Evolutionary conservation across 2,888 invertebrate species (phyloP).

Genomic region (Plebejus anna): DNA sequence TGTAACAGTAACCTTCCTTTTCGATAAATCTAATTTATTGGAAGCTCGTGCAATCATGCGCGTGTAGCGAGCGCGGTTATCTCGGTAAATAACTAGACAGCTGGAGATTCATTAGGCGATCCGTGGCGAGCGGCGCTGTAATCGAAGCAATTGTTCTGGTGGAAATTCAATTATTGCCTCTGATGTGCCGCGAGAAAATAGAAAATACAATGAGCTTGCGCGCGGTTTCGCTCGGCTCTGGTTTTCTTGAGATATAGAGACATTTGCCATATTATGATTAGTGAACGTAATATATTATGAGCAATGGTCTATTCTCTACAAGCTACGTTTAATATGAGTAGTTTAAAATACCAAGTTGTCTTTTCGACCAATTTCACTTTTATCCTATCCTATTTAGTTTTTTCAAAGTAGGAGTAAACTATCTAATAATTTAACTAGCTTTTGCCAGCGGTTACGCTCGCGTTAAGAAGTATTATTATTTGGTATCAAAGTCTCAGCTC

Average conservation of each 20-base stretch:
- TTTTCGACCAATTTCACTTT: neutral
- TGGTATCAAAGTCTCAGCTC: no score
- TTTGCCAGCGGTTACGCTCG: no score
- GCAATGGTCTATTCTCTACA: neutral
- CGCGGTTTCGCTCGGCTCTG: neutral
- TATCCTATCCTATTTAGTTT: neutral
- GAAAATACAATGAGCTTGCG: constrained; percentile 49
- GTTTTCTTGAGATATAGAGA: neutral
- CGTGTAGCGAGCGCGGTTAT: constrained; percentile 75
- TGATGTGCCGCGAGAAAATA: constrained; percentile 54
- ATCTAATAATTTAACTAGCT: neutral
- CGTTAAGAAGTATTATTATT: no score
- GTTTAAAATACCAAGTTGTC: neutral
- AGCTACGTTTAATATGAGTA: neutral
- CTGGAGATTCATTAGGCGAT: constrained; percentile 77
- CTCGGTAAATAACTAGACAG: constrained; percentile 77
- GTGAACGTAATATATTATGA: no score
- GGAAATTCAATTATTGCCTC: constrained; percentile 75
- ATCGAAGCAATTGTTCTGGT: constrained; percentile 77
- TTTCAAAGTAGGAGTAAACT: neutral
- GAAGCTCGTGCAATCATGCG: constrained; percentile 76
- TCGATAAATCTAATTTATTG: constrained; percentile 73
- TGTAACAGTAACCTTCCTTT: constrained; percentile 44
- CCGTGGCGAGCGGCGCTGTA: constrained; percentile 69
- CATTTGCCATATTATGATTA: neutral